Conservation (phyloP, 2,888 invertebrate species). For the Lordiphosa fenestrarum region DNA sequence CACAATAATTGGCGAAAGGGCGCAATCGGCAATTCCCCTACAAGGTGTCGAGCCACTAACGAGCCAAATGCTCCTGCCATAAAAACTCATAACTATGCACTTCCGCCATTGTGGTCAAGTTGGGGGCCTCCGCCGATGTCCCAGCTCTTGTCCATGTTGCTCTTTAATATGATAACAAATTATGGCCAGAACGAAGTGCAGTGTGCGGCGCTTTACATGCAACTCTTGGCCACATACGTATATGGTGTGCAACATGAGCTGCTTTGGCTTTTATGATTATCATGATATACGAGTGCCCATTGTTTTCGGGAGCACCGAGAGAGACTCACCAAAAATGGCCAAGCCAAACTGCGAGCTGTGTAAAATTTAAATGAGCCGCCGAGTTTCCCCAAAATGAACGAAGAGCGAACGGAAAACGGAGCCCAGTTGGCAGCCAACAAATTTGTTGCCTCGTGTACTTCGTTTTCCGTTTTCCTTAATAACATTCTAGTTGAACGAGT, state of each 20-base stretch:
- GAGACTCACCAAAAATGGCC: slow-evolving; percentile 65
- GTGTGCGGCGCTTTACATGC: slow-evolving; percentile 58
- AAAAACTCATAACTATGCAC: slow-evolving; percentile 49
- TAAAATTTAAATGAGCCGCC: slow-evolving; percentile 70
- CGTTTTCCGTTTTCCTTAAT: slow-evolving; percentile 20
- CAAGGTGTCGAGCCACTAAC: slow-evolving; percentile 69
- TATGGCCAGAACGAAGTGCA: slow-evolving; percentile 60
- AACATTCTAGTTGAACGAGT: slow-evolving; percentile 34
- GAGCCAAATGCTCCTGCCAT: slow-evolving; percentile 60
- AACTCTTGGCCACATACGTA: slow-evolving; percentile 48
- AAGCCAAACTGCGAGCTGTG: slow-evolving; percentile 47
- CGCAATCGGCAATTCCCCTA: slow-evolving; percentile 63
- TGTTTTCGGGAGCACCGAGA: slow-evolving; percentile 61
- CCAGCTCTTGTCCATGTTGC: slow-evolving; percentile 48
- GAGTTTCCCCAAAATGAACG: slow-evolving; percentile 25
- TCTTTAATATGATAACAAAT: slow-evolving; percentile 77
- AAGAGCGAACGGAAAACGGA: slow-evolving; percentile 4
- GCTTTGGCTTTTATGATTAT: slow-evolving; percentile 69
- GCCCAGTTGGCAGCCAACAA: slow-evolving; percentile 32
- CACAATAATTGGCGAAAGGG: slow-evolving; percentile 73
- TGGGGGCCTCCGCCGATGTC: slow-evolving; percentile 35
- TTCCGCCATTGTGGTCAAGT: slow-evolving; percentile 59
- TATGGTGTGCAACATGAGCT: slow-evolving; percentile 54
- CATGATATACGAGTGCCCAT: slow-evolving; percentile 77
- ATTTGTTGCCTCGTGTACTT: slow-evolving; percentile 27